Percentiles rank a stretch among this genome's conserved stretches.
Evolutionary conservation across 2,888 invertebrate species (phyloP).

Genomic region (Heteropelma amictum): DNA sequence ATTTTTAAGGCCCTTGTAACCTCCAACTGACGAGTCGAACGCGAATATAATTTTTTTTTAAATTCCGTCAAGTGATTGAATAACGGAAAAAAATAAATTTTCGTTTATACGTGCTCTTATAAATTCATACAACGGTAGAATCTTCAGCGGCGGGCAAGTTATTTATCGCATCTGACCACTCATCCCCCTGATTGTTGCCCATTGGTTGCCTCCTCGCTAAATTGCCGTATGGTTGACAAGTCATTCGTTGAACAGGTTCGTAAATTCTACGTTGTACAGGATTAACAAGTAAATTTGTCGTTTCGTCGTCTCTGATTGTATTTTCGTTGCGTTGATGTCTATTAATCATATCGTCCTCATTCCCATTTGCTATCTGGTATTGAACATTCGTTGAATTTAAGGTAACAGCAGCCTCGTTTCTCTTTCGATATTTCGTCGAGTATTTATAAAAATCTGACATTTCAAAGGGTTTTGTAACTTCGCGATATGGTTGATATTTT

Average conservation of each 20-base stretch:
- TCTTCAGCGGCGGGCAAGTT: conserved; percentile 48
- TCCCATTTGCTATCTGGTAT: conserved; percentile 37
- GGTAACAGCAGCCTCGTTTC: conserved; percentile 63
- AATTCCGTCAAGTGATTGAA: no score
- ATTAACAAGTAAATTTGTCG: conserved; percentile 43
- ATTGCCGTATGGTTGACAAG: conserved; percentile 71
- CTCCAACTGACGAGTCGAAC: no score
- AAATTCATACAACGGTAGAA: conserved; percentile 55
- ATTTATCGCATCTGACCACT: conserved; percentile 37
- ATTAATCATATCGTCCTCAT: conserved; percentile 5
- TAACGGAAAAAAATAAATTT: no score
- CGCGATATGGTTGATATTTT: conserved; percentile 93
- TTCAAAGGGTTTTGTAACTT: conserved; percentile 97
- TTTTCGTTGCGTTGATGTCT: conserved; percentile 50
- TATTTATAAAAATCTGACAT: conserved; percentile 99
- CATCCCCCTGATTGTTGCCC: conserved; percentile 10
- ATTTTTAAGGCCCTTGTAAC: no score
- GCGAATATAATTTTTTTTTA: neutral
- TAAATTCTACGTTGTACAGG: conserved; percentile 68
- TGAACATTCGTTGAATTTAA: conserved; percentile 12
- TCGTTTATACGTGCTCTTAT: neutral
- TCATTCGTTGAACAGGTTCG: conserved; percentile 71
- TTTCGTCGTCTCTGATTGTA: conserved; percentile 12
- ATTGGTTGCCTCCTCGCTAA: conserved; percentile 13
- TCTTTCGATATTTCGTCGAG: conserved; percentile 93